These are phyloP conservation scores for Arenaria interpres DNA, from an alignment of 2,113 vertebrate species.

Conservation along the genomic window DNA sequence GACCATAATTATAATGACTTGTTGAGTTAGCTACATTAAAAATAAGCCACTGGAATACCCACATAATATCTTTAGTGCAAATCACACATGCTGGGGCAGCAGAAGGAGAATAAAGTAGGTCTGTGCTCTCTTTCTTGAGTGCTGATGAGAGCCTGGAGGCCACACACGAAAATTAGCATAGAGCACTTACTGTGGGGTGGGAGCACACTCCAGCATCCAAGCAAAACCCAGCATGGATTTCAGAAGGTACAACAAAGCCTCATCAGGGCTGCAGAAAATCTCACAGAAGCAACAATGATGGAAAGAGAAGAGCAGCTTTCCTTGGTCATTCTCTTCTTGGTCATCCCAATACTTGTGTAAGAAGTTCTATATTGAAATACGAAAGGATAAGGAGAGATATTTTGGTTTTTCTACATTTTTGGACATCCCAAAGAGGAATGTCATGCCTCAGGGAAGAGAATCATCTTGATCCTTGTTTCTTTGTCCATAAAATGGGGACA, in stretches of 20 bases:
- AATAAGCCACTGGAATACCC: neutral
- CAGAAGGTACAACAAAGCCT: neutral
- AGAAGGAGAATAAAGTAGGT: neutral
- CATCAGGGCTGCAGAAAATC: fast-evolving
- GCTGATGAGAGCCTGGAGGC: neutral
- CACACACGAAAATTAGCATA: fast-evolving
- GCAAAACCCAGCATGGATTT: neutral
- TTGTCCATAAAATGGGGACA: neutral
- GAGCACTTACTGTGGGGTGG: neutral
- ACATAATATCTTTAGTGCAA: neutral
- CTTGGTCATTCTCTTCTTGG: neutral
- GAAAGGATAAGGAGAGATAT: neutral
- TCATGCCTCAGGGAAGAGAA: neutral
- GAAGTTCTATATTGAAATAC: neutral
- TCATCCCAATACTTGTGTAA: neutral
- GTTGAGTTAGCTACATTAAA: neutral
- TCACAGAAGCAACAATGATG: neutral
- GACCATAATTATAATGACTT: neutral
- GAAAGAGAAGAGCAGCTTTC: fast-evolving
- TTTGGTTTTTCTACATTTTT: neutral
- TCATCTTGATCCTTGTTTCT: neutral
- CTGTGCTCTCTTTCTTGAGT: neutral
- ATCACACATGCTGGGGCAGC: neutral
- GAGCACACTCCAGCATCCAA: neutral
- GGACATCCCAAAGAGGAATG: neutral